Percentiles rank a stretch among this genome's conserved stretches.
These are phyloP conservation scores for Cactoblastis cactorum DNA, from an alignment of 2,888 invertebrate species.

Conservation along the genomic window DNA sequence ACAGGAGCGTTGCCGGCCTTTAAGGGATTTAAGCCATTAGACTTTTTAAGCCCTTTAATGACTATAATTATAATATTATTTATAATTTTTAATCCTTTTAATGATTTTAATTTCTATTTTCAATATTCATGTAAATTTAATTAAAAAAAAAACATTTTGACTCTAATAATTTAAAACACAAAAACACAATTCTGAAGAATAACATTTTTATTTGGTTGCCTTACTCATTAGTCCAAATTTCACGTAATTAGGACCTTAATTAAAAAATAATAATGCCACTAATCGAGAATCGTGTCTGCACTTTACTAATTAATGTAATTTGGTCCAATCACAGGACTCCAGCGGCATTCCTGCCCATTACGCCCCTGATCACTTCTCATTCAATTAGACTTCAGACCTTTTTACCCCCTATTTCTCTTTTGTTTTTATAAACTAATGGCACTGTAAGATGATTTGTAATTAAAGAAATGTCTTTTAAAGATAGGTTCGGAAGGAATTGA, in stretches of 20 bases:
- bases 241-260: not conserved
- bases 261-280: constrained; percentile 7
- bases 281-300: not conserved
- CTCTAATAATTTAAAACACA: too few species aligned
- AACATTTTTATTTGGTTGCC: not conserved
- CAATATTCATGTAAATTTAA: too few species aligned
- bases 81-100: not conserved
- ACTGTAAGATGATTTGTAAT: too few species aligned
- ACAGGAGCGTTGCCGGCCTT: too few species aligned
- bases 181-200: too few species aligned
- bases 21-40: too few species aligned
- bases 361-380: constrained; percentile 6
- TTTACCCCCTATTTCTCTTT: too few species aligned
- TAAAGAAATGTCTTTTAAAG: too few species aligned
- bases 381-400: constrained; percentile 1
- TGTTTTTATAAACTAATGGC: too few species aligned
- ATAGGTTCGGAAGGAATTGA: too few species aligned
- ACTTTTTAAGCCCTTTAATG: not conserved
- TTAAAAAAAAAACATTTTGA: too few species aligned
- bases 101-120: not conserved
- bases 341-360: not conserved
- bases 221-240: constrained; percentile 7
- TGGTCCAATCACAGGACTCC: constrained; percentile 1
- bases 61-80: not conserved
- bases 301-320: constrained; percentile 1